phyloP scores from a whole-genome alignment of 2,113 vertebrate species.

The Colius striatus region DNA sequence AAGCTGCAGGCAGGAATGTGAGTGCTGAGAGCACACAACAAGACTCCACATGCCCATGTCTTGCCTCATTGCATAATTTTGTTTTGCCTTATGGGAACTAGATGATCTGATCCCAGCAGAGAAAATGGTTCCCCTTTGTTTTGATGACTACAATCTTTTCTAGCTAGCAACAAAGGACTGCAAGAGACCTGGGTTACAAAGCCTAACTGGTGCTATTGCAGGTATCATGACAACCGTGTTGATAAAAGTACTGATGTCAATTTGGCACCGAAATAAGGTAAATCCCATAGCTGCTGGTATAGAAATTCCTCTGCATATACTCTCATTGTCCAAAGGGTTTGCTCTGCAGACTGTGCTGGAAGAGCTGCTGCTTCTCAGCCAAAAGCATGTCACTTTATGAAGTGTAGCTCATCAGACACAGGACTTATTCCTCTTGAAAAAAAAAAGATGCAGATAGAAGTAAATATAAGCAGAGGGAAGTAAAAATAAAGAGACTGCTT shows the following conservation, averaged over 20 bases:
- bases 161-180: slow-evolving; percentile 14
- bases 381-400: not conserved
- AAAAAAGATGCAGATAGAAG: not conserved
- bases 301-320: not conserved
- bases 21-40: not conserved
- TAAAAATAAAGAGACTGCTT: not conserved
- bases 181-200: not conserved
- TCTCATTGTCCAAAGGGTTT: not conserved
- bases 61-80: slow-evolving; percentile 55
- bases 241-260: not conserved
- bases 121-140: slow-evolving; percentile 54
- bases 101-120: slow-evolving; percentile 51
- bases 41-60: slow-evolving; percentile 63
- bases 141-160: slow-evolving; percentile 21
- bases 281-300: not conserved
- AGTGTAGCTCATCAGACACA: not conserved
- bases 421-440: not conserved
- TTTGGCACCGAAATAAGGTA: not conserved
- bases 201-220: not conserved
- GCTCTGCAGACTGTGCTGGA: not conserved
- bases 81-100: slow-evolving; percentile 62
- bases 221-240: not conserved
- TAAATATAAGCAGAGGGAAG: not conserved
- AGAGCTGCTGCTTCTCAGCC: not conserved
- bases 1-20: slow-evolving; percentile 26